phyloP scores from a whole-genome alignment of 2,113 vertebrate species.

The Xyrauchen texanus region DNA sequence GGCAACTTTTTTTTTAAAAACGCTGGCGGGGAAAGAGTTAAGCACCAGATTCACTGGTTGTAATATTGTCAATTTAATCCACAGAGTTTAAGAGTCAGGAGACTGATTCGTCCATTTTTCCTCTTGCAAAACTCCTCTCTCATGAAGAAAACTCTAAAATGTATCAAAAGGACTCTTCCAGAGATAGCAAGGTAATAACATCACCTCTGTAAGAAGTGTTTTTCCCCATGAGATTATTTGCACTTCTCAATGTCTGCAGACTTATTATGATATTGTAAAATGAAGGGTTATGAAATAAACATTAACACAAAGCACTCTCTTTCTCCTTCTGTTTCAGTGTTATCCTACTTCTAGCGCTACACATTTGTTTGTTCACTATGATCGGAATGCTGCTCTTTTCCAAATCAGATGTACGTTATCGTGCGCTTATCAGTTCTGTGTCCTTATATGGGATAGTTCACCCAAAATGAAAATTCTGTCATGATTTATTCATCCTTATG shows the following conservation, averaged over 20 bases:
- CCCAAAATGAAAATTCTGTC: too few species aligned
- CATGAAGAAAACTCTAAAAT: conserved; percentile 98
- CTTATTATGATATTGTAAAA: background rate
- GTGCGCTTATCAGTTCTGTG: background rate
- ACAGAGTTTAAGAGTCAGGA: conserved; percentile 83
- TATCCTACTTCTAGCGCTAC: conserved; percentile 84
- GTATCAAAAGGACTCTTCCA: conserved; percentile 87
- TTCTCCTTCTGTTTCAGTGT: conserved; percentile 73
- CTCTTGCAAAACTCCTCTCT: conserved; percentile 95
- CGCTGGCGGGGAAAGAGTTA: too few species aligned
- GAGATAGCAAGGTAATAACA: conserved; percentile 87
- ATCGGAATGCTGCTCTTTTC: conserved; percentile 92
- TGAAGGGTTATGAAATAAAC: background rate
- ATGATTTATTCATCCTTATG: too few species aligned
- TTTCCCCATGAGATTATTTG: background rate
- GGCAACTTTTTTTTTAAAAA: too few species aligned
- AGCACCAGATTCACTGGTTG: too few species aligned
- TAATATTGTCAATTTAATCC: conserved; percentile 12
- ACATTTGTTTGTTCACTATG: conserved; percentile 92
- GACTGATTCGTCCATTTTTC: conserved; percentile 90
- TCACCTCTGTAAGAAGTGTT: background rate
- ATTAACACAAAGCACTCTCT: background rate
- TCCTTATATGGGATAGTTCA: background rate
- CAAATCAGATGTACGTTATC: conserved; percentile 79
- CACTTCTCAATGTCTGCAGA: background rate